Evolutionary conservation across 1,140 invertebrate genomes (phyloP).

Genomic region (Musca domestica): DNA sequence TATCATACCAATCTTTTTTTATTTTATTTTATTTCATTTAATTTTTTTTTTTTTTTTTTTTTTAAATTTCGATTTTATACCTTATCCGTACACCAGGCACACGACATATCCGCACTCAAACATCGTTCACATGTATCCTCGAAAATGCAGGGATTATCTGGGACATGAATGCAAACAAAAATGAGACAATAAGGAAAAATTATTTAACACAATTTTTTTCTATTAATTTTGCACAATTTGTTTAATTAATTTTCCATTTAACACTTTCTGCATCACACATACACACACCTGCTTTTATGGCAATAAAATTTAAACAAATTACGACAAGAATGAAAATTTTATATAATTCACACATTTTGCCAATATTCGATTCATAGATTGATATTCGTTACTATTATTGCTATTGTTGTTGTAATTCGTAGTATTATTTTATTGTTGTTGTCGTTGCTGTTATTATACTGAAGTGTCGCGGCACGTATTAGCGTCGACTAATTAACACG

Average conservation of each 20-base stretch:
- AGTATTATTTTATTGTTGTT: constrained; percentile 28
- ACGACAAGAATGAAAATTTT: neutral
- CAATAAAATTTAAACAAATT: neutral
- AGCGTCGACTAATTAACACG: neutral
- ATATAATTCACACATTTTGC: constrained; percentile 3
- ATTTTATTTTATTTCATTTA: constrained; percentile 18
- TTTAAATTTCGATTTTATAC: constrained; percentile 35
- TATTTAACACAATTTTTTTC: constrained; percentile 1
- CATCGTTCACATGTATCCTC: constrained; percentile 51
- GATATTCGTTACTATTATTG: constrained; percentile 26
- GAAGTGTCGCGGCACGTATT: too few species aligned
- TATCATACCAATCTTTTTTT: neutral
- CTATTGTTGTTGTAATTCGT: constrained; percentile 30
- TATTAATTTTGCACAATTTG: neutral
- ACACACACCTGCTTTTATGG: constrained; percentile 9
- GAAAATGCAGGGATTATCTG: constrained; percentile 41
- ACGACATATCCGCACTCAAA: constrained; percentile 39
- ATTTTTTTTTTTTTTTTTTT: constrained; percentile 23
- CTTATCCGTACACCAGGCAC: constrained; percentile 55
- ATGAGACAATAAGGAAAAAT: neutral
- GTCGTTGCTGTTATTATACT: constrained; percentile 1
- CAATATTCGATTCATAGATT: constrained; percentile 7
- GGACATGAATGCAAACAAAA: too few species aligned
- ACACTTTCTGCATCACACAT: too few species aligned
- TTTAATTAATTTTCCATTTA: neutral